These are phyloP conservation scores for Drosophila asahinai DNA, from an alignment of 1,140 invertebrate genomes.

Conservation along the genomic window DNA sequence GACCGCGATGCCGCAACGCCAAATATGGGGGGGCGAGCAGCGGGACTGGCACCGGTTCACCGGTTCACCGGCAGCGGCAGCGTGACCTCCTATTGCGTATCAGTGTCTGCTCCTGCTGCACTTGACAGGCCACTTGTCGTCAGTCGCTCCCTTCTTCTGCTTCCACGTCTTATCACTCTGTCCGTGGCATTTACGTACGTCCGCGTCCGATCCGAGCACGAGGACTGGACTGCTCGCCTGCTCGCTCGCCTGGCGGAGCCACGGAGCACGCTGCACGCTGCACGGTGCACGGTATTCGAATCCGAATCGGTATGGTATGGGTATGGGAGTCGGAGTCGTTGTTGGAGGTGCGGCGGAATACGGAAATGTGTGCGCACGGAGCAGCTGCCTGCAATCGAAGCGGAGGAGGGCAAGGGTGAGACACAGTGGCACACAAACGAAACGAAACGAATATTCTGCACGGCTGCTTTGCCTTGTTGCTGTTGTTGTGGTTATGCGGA, in stretches of 20 bases:
- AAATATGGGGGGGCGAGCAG: not conserved
- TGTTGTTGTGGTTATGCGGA: constrained; percentile 40
- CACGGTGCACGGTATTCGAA: constrained; percentile 5
- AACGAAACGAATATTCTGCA: constrained; percentile 17
- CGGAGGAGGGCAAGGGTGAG: constrained; percentile 15
- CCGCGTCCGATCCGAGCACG: constrained; percentile 18
- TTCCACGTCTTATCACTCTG: not conserved
- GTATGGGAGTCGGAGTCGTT: not conserved
- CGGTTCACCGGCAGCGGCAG: not conserved
- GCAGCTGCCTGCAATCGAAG: constrained; percentile 17
- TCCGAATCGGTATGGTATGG: not conserved
- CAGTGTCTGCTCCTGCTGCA: constrained; percentile 36
- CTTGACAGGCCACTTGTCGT: constrained; percentile 38
- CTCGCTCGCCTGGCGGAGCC: not conserved
- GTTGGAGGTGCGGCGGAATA: constrained; percentile 11
- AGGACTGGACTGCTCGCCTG: constrained; percentile 12
- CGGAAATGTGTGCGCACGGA: constrained; percentile 32
- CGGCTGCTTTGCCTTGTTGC: constrained; percentile 17
- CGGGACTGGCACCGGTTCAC: not conserved
- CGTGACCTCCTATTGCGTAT: constrained; percentile 36
- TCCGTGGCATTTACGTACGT: constrained; percentile 27
- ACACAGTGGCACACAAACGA: constrained; percentile 24
- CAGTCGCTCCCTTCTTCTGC: constrained; percentile 7
- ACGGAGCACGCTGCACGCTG: not conserved
- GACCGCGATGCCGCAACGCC: not conserved